Base-by-base conservation (phyloP, 2,113 vertebrate species). In the Sander lucioperca region DNA sequence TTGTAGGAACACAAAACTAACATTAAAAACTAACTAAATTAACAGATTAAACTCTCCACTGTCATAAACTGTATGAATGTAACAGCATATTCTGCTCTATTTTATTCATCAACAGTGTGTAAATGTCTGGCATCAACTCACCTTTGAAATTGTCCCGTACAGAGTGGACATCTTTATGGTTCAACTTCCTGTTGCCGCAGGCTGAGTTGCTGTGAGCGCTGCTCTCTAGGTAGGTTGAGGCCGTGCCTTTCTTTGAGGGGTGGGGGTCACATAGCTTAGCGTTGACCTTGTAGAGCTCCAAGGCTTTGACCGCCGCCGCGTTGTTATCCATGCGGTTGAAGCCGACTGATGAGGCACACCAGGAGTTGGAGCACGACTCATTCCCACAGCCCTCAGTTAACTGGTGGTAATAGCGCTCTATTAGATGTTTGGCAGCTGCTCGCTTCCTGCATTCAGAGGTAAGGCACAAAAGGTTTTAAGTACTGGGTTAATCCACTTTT, bases 331-430 rank as follows among this genome's bases (percentile, higher is more conserved):
- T 97, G 96, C 97, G 98, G 90, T 91, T 96, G 94, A 98, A 99
- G 94, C 95, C 97, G 86, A 96, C 95, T 82, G 97, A 98, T 72
- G 98, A 99, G 96, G 98, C 98, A 94, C 98, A 99, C 96, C 98
- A 98, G 82, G 97, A 96, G 96, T 99, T 99, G 92, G 97, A 97
- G 96, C 98, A 99, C 93, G 96, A 96, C 94, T 98, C 98, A 97
- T 99, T 99, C 96, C 98, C 98, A 95, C 98, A 99, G 96, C 98
- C 98, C 95, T 99, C 98, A 0, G 98, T 99, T 97, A 99, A 97
- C 97, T 99, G 98, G 96, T 99, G 98, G 98, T 99, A 99, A 94
- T 99, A 99, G 96, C 98, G 98, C 96, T 99, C 98, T 96, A 99
- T 99, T 95, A 99, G 97, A 97, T 99, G 98, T 95, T 99, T 99